A percentile compares a stretch with the other conserved stretches of the same genome.
Evolutionary conservation across 2,113 vertebrate species (phyloP).

Genomic region (Prunella fulvescens): DNA sequence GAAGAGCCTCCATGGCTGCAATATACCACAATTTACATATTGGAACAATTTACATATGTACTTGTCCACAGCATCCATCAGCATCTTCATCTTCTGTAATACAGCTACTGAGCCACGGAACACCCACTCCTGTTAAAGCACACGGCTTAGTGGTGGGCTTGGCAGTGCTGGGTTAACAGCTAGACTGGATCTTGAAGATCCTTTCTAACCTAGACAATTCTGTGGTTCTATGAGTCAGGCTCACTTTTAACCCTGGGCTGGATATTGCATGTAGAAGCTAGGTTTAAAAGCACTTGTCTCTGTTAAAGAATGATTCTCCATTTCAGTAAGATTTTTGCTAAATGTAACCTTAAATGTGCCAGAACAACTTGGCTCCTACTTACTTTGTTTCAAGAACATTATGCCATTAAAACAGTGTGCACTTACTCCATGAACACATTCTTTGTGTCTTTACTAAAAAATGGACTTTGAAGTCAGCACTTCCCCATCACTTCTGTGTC

Average conservation of each 20-base stretch:
- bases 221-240: neutral
- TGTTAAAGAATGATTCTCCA: neutral
- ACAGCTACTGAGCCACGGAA: neutral
- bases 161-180: neutral
- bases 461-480: neutral
- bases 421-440: neutral
- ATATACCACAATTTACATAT: neutral
- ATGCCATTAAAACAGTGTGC: neutral
- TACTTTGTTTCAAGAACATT: fast-evolving
- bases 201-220: neutral
- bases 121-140: neutral
- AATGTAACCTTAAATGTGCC: neutral
- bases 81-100: neutral
- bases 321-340: neutral
- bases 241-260: neutral
- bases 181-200: neutral
- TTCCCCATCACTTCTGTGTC: neutral
- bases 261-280: neutral
- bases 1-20: neutral
- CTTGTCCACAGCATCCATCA: neutral
- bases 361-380: neutral
- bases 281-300: neutral
- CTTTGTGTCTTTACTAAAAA: neutral
- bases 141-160: neutral
- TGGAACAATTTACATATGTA: neutral